Evolutionary conservation across 2,888 invertebrate species (phyloP).

Genomic region (Pollenia labialis): DNA sequence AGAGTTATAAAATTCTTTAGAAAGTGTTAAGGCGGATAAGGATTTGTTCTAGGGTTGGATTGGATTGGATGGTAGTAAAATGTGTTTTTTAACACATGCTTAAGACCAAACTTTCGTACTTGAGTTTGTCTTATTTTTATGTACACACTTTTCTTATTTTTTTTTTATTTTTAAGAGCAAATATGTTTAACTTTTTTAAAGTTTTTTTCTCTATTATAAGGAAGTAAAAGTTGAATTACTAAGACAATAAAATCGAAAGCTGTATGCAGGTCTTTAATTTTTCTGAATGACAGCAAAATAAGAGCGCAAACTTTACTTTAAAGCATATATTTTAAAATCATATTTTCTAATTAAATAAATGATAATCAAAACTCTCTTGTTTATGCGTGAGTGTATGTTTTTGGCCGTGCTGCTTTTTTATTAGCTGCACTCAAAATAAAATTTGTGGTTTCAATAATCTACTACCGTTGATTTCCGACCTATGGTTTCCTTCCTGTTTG

Average conservation of each 20-base stretch:
- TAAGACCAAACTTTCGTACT: conserved; percentile 25
- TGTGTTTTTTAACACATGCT: conserved; percentile 49
- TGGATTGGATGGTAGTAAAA: neutral
- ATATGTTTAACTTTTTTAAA: conserved; percentile 4
- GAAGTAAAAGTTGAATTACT: conserved; percentile 46
- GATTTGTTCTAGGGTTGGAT: neutral
- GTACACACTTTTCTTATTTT: neutral
- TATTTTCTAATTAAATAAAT: neutral
- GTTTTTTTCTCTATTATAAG: conserved; percentile 20
- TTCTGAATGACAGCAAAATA: neutral
- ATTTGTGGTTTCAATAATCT: conserved; percentile 21
- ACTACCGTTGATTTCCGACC: conserved; percentile 28
- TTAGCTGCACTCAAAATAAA: neutral
- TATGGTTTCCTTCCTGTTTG: conserved; percentile 32
- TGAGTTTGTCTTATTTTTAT: neutral
- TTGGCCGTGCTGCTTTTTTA: neutral
- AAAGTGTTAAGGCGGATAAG: conserved; percentile 4
- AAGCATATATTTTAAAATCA: neutral
- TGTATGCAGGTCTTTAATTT: conserved; percentile 22
- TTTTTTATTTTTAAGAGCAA: conserved; percentile 1
- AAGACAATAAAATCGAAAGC: conserved; percentile 31
- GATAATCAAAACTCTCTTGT: neutral
- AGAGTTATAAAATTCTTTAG: conserved; percentile 34
- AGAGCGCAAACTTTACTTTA: neutral
- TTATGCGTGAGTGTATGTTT: neutral